Evolutionary conservation across 2,113 vertebrate species (phyloP).

Genomic region (Talpa occidentalis): DNA sequence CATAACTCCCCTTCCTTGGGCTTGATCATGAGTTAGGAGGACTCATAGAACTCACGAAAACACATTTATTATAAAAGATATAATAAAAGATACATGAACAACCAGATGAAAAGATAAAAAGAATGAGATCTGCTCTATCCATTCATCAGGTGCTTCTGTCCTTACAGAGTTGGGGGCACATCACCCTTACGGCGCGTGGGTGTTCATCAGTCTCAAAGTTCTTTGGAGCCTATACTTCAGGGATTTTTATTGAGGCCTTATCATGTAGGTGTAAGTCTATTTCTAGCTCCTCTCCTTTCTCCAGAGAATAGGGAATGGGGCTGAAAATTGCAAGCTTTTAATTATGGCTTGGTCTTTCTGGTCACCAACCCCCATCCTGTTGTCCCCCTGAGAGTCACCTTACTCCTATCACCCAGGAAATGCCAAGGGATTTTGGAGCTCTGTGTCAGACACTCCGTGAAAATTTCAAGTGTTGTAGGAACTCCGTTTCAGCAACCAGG

Average conservation of each 20-base stretch:
- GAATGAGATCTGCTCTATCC: neutral
- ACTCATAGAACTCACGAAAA: neutral
- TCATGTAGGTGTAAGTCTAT: neutral
- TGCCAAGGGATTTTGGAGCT: neutral
- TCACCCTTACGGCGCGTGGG: too few species aligned
- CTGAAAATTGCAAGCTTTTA: neutral
- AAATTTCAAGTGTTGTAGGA: neutral
- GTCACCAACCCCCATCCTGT: neutral
- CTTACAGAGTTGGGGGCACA: neutral
- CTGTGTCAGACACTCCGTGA: neutral
- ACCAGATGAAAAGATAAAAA: neutral
- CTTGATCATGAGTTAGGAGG: neutral
- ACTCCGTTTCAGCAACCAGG: neutral
- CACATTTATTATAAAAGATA: neutral
- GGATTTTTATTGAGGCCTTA: neutral
- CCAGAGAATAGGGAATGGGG: neutral
- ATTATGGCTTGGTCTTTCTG: neutral
- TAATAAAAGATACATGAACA: neutral
- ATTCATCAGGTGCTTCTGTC: neutral
- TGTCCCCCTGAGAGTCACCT: neutral
- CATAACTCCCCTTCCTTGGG: neutral
- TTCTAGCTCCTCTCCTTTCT: too few species aligned
- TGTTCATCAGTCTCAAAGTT: neutral
- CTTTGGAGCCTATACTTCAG: neutral
- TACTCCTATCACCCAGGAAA: neutral